Evolutionary conservation across 2,797 vertebrate species (phyloP), one percentile per base, ranked within the genome.

Genomic region (Characodon lateralis): DNA sequence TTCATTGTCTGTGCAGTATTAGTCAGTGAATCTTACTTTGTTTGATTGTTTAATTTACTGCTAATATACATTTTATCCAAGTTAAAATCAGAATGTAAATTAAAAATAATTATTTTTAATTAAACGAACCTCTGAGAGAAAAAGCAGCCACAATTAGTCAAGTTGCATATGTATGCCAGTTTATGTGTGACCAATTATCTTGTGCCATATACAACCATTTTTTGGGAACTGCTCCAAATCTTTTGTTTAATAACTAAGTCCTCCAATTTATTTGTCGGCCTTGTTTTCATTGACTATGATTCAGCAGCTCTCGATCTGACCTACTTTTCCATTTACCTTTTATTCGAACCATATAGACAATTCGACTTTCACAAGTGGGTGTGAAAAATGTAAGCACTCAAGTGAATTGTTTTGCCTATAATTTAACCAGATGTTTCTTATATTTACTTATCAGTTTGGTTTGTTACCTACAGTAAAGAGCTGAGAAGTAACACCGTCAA

Each of bases 181-280:
- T 26, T 53, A 12, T 77, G 26, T 79, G 69, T 82, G 79, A 71
- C 5, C 14, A 10, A 66, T 69, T 70, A 61, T 70, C 77, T 63
- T 82, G 50, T 77, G 71, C 63, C 58, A 71, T 48, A 51, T 31
- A 14, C 76, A 68, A 35, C 77, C 13, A 61, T 79, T 85, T 69
- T 71, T 74, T 76, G 80, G 78, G 87, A 55, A 69, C 20, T 58
- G 73, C 87, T 83, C 72, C 71, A 75, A 56, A 84, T 80, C 83
- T 76, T 89, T 73, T 81, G 82, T 72, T 73, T 78, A 56, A 73
- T 92, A 92, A 88, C 91, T 91, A 89, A 91, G 81, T 84, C 80
- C 76, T 86, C 83, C 80, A 69, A 68, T 79, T 89, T 80, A 73
- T 56, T 43, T 79, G 56, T 82, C 78, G 28, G 70, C 48, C 71